Conservation (phyloP, 2,113 vertebrate genomes). For the Dipodomys ordii region DNA sequence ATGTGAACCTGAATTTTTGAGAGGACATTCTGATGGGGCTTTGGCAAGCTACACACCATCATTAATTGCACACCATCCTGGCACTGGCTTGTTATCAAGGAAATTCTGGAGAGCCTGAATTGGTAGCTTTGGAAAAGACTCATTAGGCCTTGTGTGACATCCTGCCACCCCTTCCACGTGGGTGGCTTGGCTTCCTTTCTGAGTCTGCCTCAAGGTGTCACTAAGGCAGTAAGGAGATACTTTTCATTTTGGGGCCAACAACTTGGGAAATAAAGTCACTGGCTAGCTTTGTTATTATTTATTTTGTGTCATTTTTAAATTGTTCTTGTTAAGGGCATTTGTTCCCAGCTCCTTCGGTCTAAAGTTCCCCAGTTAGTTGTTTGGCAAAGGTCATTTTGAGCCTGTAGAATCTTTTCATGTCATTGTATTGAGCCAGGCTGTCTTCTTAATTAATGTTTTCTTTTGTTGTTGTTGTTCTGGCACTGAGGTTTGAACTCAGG, state of each 20-base stretch:
- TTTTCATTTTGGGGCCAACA: neutral
- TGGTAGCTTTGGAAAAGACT: neutral
- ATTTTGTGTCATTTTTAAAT: neutral
- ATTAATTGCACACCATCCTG: neutral
- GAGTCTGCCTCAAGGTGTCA: neutral
- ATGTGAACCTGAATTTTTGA: conserved; percentile 31
- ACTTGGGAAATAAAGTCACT: neutral
- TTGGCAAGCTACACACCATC: conserved; percentile 19
- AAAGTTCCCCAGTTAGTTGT: neutral
- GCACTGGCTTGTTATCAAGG: conserved; percentile 30
- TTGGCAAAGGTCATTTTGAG: neutral
- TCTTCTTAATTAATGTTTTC: neutral
- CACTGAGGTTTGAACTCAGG: too few species aligned
- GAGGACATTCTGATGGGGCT: conserved; percentile 58
- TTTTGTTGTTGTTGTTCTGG: too few species aligned
- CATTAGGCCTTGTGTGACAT: neutral
- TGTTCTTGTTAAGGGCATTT: neutral
- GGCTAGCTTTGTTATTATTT: neutral
- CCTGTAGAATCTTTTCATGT: neutral
- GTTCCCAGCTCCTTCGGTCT: neutral
- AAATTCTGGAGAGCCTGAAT: neutral
- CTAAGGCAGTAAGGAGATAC: neutral
- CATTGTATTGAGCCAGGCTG: rapidly evolving
- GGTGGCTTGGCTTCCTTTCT: neutral
- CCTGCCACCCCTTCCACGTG: neutral